Percentiles rank a stretch among this genome's conserved stretches.
Conservation (phyloP, 2,888 invertebrate genomes). For the Pseudanteris insignis region DNA sequence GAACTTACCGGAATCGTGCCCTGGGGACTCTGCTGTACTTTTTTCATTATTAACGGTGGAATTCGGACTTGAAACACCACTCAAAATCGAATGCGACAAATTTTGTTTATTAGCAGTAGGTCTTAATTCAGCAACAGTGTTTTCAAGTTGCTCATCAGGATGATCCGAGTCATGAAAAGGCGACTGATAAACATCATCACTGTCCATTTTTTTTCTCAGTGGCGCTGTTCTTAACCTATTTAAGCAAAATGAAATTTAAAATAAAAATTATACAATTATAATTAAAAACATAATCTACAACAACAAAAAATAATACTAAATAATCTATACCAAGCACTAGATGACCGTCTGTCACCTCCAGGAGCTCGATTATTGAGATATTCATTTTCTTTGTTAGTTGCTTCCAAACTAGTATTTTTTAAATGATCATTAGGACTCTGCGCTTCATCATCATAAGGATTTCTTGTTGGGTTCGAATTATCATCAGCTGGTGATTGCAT, state of each 20-base stretch:
- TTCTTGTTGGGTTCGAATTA: conserved; percentile 2
- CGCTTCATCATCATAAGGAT: conserved; percentile 24
- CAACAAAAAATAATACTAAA: no score
- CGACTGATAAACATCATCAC: conserved; percentile 50
- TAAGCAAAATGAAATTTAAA: not conserved
- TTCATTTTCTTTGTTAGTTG: conserved; percentile 56
- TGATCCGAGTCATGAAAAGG: conserved; percentile 48
- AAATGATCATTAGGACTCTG: conserved; percentile 2
- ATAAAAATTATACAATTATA: not conserved
- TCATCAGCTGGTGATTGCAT: conserved; percentile 14
- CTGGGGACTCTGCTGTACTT: conserved; percentile 43
- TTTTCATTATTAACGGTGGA: conserved; percentile 48
- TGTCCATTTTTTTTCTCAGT: conserved; percentile 48
- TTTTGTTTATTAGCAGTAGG: conserved; percentile 44
- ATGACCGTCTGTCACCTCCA: conserved; percentile 38
- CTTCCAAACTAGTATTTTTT: conserved; percentile 35
- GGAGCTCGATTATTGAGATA: conserved; percentile 46
- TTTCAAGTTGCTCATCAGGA: conserved; percentile 55
- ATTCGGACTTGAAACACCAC: conserved; percentile 34
- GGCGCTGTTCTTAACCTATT: conserved; percentile 53
- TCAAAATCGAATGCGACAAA: conserved; percentile 18
- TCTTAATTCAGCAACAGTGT: conserved; percentile 60
- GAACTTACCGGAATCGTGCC: conserved; percentile 50
- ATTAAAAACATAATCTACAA: not conserved
- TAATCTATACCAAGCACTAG: conserved; percentile 49